A percentile compares a stretch with the other conserved stretches of the same genome.
phyloP scores from a whole-genome alignment of 2,113 vertebrate species.

The Neodon shergylaensis region DNA sequence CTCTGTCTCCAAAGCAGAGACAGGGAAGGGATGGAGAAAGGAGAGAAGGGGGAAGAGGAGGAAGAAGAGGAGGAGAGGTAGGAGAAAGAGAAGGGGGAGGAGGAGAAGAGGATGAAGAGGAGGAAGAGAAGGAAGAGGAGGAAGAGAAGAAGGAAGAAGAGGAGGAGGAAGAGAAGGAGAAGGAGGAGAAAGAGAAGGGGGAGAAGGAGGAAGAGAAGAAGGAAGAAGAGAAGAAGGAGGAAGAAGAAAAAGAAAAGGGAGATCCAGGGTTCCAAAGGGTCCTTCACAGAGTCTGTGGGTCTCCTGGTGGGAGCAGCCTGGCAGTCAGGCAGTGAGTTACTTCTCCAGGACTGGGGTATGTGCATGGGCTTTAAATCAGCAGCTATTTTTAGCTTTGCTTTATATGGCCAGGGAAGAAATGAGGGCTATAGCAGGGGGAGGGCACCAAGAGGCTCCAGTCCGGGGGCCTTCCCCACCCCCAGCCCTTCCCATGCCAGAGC shows the following conservation, averaged over 20 bases:
- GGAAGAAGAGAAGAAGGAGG: rapidly evolving
- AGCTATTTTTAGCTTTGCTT: slow-evolving; percentile 82
- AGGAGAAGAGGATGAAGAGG: too few relatives aligned
- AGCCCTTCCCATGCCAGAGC: not conserved
- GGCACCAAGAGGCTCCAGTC: not conserved
- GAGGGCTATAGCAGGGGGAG: slow-evolving; percentile 53
- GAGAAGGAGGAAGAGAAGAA: not conserved
- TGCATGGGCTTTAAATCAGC: slow-evolving; percentile 69
- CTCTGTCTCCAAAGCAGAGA: not conserved
- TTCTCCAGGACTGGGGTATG: not conserved
- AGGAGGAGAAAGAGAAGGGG: too few relatives aligned
- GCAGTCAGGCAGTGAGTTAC: not conserved
- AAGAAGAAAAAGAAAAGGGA: not conserved
- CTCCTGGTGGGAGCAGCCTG: not conserved
- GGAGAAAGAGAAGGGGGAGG: too few relatives aligned
- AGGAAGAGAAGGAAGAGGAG: not conserved
- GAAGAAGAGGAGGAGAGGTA: not conserved
- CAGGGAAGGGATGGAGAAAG: too few relatives aligned
- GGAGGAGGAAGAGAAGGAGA: too few relatives aligned
- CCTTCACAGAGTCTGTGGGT: not conserved
- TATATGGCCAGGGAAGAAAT: slow-evolving; percentile 73
- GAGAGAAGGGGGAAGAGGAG: not conserved
- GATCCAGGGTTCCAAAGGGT: not conserved
- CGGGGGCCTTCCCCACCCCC: not conserved
- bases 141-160: not conserved